Base-by-base conservation (phyloP, 2,888 invertebrate species). In the Epistrophe grossulariae region DNA sequence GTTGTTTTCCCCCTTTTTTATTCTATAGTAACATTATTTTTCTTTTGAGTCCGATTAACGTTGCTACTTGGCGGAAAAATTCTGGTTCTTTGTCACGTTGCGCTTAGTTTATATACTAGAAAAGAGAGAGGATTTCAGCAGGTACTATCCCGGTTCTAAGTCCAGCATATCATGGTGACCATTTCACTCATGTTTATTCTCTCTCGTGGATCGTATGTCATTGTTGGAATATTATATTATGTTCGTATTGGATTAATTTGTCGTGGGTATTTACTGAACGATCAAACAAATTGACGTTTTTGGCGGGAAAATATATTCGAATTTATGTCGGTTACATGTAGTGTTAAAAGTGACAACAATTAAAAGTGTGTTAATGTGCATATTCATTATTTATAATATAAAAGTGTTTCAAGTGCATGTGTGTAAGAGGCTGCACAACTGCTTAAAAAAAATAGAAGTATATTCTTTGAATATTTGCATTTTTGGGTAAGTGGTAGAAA, bases 121-220 rank as follows among this genome's bases (percentile, higher is more conserved):
- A 55, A 50, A 64, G 77, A 72, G 50, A 64, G 77, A 81, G 72
- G 77, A 68, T 68, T 64, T 80, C 40, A 35, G 24, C 19, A 66
- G 10, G 6, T 10, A 28, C 40, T 55, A 81, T 85, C 85, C 85
- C 57, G 70, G 74, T 82, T 79, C 82, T 78, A 82, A 85, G 70
- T 85, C 70, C 82, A 82, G 68, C 45, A 38, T 31, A 28, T 59
- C 50, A 40, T 74, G 73, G 57, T 82, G 64, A 73, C 73, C 82
- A 82, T 66, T 50, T 74, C 78, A 85, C 62, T 85, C 70, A 82
- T n/a, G 82, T 70, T 35, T 74, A 59, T 70, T 79, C 78, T 50
- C 35, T 74, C 74, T 70, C 24, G 57, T 40, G 13, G 62, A 35
- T 85, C 70, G 71, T 48, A 48, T 84, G 73, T 64, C 43, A 40